Evolutionary conservation across 2,113 vertebrate genomes (phyloP), one percentile per base, ranked within the genome.

Genomic region (Pycnonotus jocosus): DNA sequence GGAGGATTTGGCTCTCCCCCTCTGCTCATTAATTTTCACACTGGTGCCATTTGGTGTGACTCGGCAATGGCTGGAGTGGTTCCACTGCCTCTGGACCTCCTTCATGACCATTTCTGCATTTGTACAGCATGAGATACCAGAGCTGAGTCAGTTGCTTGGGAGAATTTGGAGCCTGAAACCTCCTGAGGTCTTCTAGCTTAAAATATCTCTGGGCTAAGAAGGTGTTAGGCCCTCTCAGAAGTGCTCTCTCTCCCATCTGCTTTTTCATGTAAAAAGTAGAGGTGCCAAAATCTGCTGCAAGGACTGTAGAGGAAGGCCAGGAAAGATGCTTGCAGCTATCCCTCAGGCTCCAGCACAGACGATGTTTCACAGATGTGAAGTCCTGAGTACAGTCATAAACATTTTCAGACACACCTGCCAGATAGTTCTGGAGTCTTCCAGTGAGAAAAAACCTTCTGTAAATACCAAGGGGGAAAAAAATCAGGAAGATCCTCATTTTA

Each of bases 391-490:
- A 0, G 61, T 56, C 69, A 88, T 93, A 96, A 95, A 92, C 82
- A 81, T 94, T 93, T 96, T 90, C 83, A 83, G 88, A 78, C 76
- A 53, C 76, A 96, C 80, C 92, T 96, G 88, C 82, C 88, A 95
- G 95, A 86, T 71, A 86, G 31, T 86, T 93, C 88, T 95, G 76
- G 64, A 94, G 69, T 83, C 69, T 81, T 93, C 92, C 68, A 81
- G 48, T 61, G 69, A 95, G 92, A 94, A 16, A 8, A 92, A 90
- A 71, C n/a, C 33, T 54, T 68, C 69, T 6, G 3, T 68, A 94
- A 93, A 81, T 86, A 37, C 62, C 76, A 88, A 81, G 58, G 15
- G n/a, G 0, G 8, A 58, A 87, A 76, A 82, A 48, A 38, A 16
- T 47, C 60, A 53, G 48, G 40, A 90, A 90, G 80, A 90, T 86